Base-by-base conservation (phyloP, 2,888 invertebrate genomes). In the Malacosoma neustria region DNA sequence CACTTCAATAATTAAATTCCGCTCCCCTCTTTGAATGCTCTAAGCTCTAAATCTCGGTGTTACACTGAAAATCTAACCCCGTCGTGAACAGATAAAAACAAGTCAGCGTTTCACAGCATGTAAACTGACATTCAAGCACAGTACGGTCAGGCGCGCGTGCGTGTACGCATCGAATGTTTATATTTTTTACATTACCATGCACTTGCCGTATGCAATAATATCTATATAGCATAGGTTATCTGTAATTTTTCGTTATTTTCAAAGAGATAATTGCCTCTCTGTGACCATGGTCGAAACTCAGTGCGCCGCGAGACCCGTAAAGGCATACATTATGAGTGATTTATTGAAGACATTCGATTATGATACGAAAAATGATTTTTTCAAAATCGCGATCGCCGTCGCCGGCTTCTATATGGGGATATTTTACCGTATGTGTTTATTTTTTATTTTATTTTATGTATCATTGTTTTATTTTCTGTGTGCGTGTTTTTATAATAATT, bases 251-350 rank as follows among this genome's bases (percentile, higher is more conserved):
- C 43, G 38, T 42, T 41, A 43, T 9, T 33, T 30, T 33, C 12
- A 14, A 13, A 50, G 50, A 49, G 52, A 61, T 61, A 58, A 48
- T 51, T 54, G 50, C 36, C 4, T 22, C 9, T 22, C 22, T 4
- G 52, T 52, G 42, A 48, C 53, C 37, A 82, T 85, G 82, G 80
- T 73, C 45, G 72, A 84, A 56, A 70, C 53, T 54, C 72, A 80
- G 75, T 85, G 82, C 44, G 70, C 57, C 44, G 72, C 72, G 41
- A 49, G 74, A 45, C 67, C 69, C 35, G 68, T 73, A 49, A 82
- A 75, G 62, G 70, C 74, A 45, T 79, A 72, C 76, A 81, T 82
- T 61, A 84, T 84, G 84, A 84, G 84, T 73, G 81, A 82, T 54
- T 46, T 82, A 34, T 60, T 81, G 58, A 79, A 76, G 57, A 82